Conservation (phyloP, 2,888 invertebrate genomes). For the Cosmopolites sordidus region DNA sequence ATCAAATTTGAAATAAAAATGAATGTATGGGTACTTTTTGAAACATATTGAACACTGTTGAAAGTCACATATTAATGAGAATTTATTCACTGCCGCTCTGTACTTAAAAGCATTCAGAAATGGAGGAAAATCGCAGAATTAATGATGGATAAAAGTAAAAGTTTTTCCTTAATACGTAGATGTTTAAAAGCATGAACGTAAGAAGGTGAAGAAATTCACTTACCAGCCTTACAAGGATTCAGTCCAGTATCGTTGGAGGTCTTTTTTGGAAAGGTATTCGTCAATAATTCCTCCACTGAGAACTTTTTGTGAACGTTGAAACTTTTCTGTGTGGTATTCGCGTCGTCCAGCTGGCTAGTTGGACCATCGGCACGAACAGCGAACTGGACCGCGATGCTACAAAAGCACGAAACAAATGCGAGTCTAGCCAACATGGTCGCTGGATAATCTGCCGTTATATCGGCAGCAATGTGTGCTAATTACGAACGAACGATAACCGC, state of each 20-base stretch:
- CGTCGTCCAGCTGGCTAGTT: neutral
- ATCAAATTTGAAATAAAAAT: too few species aligned
- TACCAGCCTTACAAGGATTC: conserved; percentile 83
- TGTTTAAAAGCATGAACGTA: too few species aligned
- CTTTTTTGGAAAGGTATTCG: conserved; percentile 59
- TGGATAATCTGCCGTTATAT: conserved; percentile 22
- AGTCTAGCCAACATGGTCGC: conserved; percentile 22
- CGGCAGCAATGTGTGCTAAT: conserved; percentile 24
- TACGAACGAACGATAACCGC: conserved; percentile 15
- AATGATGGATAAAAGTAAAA: too few species aligned
- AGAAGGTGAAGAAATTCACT: too few species aligned
- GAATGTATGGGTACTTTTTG: too few species aligned
- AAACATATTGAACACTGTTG: too few species aligned
- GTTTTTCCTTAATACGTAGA: too few species aligned
- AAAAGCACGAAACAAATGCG: conserved; percentile 19
- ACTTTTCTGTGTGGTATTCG: neutral
- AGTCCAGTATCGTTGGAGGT: conserved; percentile 70
- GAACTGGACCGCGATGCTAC: conserved; percentile 16
- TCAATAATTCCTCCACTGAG: conserved; percentile 64
- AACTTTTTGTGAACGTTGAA: conserved; percentile 33
- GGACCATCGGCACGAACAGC: neutral
- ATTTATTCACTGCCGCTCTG: too few species aligned
- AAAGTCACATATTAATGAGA: too few species aligned
- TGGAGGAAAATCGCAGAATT: too few species aligned
- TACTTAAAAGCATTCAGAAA: too few species aligned